Percentiles rank a stretch among this genome's conserved stretches.
Conservation (phyloP, 2,888 invertebrate species). For the Synergus gifuensis region DNA sequence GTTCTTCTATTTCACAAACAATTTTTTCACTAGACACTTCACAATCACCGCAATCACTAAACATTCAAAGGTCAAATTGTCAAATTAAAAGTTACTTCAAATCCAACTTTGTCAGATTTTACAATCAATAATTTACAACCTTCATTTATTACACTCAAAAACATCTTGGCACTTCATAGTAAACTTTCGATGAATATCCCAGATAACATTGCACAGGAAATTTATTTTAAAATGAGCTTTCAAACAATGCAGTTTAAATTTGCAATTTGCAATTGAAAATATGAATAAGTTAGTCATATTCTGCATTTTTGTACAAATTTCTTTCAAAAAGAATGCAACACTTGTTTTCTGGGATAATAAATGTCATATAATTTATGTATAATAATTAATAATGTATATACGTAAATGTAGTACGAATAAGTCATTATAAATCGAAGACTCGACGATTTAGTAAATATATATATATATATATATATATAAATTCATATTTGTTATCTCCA, state of each 20-base stretch:
- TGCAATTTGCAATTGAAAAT: neutral
- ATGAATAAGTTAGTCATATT: neutral
- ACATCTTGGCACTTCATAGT: conserved; percentile 54
- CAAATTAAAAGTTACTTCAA: neutral
- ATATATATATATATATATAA: conserved; percentile 61
- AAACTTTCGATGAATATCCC: conserved; percentile 45
- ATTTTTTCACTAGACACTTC: neutral
- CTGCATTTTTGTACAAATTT: neutral
- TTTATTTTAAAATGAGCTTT: conserved; percentile 1
- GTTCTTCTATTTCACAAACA: neutral
- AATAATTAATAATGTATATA: conserved; percentile 51
- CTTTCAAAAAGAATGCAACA: neutral
- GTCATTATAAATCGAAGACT: conserved; percentile 70
- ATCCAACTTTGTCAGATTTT: neutral
- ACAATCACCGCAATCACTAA: neutral
- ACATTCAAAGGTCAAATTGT: neutral
- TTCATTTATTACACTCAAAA: conserved; percentile 15
- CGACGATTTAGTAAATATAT: conserved; percentile 65
- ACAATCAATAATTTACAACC: neutral
- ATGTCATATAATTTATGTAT: conserved; percentile 42
- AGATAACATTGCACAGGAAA: conserved; percentile 9
- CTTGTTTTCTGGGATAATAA: conserved; percentile 35
- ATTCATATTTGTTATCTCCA: conserved; percentile 64
- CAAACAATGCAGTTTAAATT: neutral
- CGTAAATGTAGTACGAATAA: conserved; percentile 58